A percentile compares a stretch with the other conserved stretches of the same genome.
phyloP scores from a whole-genome alignment of 2,888 invertebrate species.

The Cotesia congregata region DNA sequence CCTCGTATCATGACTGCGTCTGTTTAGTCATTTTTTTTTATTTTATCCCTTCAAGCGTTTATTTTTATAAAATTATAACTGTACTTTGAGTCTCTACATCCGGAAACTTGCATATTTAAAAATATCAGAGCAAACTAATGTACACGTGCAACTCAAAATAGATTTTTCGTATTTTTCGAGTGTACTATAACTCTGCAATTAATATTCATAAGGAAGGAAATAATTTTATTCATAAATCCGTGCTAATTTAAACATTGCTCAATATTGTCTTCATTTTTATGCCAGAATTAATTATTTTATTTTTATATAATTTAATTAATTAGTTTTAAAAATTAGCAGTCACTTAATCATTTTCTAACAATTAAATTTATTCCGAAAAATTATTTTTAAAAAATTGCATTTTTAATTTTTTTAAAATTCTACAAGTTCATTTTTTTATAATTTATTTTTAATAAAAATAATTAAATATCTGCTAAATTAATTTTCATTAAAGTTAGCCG shows the following conservation, averaged over 20 bases:
- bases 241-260: neutral
- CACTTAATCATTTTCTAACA: too few relatives aligned
- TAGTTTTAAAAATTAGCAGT: too few relatives aligned
- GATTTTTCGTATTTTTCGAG: neutral
- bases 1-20: neutral
- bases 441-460: too few relatives aligned
- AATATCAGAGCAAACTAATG: conserved; percentile 32
- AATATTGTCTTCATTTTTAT: neutral
- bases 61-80: neutral
- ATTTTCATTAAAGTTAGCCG: too few relatives aligned
- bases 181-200: neutral
- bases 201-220: neutral
- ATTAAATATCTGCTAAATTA: too few relatives aligned
- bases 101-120: conserved; percentile 4
- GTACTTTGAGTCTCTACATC: neutral
- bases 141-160: conserved; percentile 27
- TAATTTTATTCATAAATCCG: conserved; percentile 8
- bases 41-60: neutral
- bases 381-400: too few relatives aligned
- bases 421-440: too few relatives aligned
- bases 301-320: too few relatives aligned
- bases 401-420: too few relatives aligned
- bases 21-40: neutral
- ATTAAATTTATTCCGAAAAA: too few relatives aligned
- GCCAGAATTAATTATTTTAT: too few relatives aligned